phyloP scores from a whole-genome alignment of 2,888 invertebrate genomes.

The Aphidius colemani region DNA sequence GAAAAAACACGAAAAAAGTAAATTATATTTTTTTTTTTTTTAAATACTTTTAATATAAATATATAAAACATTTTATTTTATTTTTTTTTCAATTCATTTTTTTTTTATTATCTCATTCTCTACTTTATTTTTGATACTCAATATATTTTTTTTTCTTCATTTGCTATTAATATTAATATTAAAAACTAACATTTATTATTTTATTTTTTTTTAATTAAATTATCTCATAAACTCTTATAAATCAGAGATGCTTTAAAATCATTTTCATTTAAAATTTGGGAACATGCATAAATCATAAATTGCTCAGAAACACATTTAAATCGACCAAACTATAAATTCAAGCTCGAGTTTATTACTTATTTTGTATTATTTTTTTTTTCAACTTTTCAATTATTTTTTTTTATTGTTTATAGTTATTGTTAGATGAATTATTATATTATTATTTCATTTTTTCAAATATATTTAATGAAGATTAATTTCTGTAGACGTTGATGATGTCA shows the following conservation, averaged over 20 bases:
- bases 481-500: slow-evolving; percentile 94
- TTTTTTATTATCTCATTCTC: not conserved
- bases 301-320: too few species aligned
- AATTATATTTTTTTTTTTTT: slow-evolving; percentile 35
- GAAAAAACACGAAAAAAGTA: slow-evolving; percentile 3
- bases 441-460: slow-evolving; percentile 13
- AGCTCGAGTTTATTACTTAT: slow-evolving; percentile 8
- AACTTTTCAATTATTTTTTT: slow-evolving; percentile 11
- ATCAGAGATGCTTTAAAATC: slow-evolving; percentile 1
- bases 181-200: slow-evolving; percentile 20
- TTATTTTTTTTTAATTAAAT: slow-evolving; percentile 14
- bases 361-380: slow-evolving; percentile 13
- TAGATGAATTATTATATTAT: not conserved
- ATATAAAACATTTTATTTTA: not conserved
- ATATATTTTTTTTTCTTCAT: not conserved
- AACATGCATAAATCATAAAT: too few species aligned
- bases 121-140: slow-evolving; percentile 1
- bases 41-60: slow-evolving; percentile 18
- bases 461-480: slow-evolving; percentile 35
- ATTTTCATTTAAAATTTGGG: not conserved
- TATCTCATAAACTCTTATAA: not conserved
- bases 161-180: slow-evolving; percentile 19
- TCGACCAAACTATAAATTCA: too few species aligned
- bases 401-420: slow-evolving; percentile 7
- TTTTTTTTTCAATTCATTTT: slow-evolving; percentile 19